Percentiles rank a stretch among this genome's conserved stretches.
phyloP scores from a whole-genome alignment of 2,113 vertebrate species.

The Calyptommatus sinebrachiatus region DNA sequence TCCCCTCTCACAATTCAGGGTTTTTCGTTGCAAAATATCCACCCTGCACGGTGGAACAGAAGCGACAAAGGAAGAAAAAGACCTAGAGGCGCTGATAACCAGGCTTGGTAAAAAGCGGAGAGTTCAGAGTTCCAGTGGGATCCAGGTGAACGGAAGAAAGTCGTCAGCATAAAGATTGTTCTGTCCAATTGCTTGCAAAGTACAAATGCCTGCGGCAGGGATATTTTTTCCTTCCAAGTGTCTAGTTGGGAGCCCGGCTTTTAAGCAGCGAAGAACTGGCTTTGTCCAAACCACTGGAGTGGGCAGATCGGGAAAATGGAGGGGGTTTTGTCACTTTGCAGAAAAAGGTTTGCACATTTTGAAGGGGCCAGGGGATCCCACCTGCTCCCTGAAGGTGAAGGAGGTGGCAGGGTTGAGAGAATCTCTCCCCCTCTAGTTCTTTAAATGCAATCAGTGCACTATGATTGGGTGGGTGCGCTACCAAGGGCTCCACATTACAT shows the following conservation, averaged over 20 bases:
- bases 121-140: slow-evolving; percentile 23
- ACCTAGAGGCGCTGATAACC: slow-evolving; percentile 9
- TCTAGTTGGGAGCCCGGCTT: background rate
- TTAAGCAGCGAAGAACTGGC: fast-evolving
- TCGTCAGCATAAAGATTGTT: background rate
- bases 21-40: fast-evolving
- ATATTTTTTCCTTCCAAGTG: background rate
- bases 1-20: background rate
- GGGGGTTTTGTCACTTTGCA: fast-evolving
- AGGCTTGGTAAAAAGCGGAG: slow-evolving; percentile 32
- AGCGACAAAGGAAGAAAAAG: slow-evolving; percentile 48
- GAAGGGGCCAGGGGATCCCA: background rate
- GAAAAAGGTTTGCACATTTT: fast-evolving
- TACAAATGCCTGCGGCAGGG: background rate
- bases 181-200: background rate
- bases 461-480: too few relatives aligned
- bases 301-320: background rate
- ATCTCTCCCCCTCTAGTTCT: background rate
- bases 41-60: slow-evolving; percentile 15
- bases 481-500: too few relatives aligned
- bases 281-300: background rate
- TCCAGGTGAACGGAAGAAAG: slow-evolving; percentile 15
- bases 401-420: background rate
- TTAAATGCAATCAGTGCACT: too few relatives aligned
- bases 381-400: background rate